phyloP scores from a whole-genome alignment of 2,888 invertebrate genomes.

The Schizotus pectinicornis region DNA sequence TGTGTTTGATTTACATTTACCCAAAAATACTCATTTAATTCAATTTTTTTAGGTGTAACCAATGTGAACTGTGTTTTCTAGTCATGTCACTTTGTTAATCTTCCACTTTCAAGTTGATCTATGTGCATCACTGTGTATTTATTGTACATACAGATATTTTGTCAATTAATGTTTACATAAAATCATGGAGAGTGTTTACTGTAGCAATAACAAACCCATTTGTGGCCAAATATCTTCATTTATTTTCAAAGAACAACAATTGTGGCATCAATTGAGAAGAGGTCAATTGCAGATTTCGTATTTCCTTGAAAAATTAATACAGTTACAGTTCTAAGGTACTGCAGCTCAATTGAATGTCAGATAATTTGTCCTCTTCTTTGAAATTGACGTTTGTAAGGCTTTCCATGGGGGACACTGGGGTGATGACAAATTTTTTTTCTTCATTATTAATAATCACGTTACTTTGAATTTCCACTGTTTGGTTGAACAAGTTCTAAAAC shows the following conservation, averaged over 20 bases:
- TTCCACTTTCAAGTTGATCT: constrained; percentile 16
- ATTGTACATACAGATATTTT: constrained; percentile 27
- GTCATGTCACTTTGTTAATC: constrained; percentile 29
- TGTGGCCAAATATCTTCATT: background rate
- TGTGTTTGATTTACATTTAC: background rate
- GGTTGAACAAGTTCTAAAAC: constrained; percentile 20
- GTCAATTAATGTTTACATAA: constrained; percentile 27
- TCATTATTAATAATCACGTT: constrained; percentile 31
- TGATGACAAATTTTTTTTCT: constrained; percentile 15
- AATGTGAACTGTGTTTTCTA: constrained; percentile 31
- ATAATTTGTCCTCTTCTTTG: background rate
- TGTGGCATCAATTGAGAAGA: background rate
- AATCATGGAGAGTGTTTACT: constrained; percentile 7
- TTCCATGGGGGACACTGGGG: constrained; percentile 19
- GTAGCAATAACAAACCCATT: constrained; percentile 4
- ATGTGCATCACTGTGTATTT: constrained; percentile 24
- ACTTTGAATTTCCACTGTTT: constrained; percentile 34
- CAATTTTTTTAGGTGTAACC: constrained; percentile 5
- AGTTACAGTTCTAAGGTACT: too few relatives aligned
- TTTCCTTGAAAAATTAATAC: background rate
- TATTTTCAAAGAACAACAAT: background rate
- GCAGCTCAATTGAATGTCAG: constrained; percentile 3
- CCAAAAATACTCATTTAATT: constrained; percentile 1
- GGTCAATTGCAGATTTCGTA: background rate
- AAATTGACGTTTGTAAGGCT: background rate